A percentile compares a stretch with the other conserved stretches of the same genome.
Evolutionary conservation across 2,797 vertebrate genomes (phyloP).

Genomic region (Chaenodraco wilsoni): DNA sequence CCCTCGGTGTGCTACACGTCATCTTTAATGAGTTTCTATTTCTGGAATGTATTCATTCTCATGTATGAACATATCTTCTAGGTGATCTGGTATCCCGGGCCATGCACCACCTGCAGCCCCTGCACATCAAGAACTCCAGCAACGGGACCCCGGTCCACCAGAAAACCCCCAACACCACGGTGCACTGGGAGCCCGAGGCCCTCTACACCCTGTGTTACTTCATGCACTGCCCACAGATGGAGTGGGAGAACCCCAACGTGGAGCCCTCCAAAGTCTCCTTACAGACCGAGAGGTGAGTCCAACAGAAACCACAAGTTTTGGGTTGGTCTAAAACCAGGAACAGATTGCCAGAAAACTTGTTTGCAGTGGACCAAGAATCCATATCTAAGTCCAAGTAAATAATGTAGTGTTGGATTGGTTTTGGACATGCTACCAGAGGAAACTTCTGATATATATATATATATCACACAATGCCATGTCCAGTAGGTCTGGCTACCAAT

Average conservation of each 20-base stretch:
- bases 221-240: constrained; percentile 99
- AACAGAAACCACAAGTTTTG: background rate
- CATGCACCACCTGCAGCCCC: constrained; percentile 96
- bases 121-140: constrained; percentile 91
- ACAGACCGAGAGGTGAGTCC: constrained; percentile 93
- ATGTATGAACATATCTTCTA: constrained; percentile 60
- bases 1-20: background rate
- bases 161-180: constrained; percentile 77
- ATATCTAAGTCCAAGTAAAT: background rate
- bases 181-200: constrained; percentile 98
- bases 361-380: background rate
- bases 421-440: background rate
- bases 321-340: background rate
- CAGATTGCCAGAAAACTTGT: background rate
- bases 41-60: constrained; percentile 17
- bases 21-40: constrained; percentile 7
- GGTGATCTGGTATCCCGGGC: constrained; percentile 95
- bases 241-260: constrained; percentile 98
- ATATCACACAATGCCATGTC: too few relatives aligned
- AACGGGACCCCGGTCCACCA: constrained; percentile 93
- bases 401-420: background rate
- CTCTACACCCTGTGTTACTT: constrained; percentile 98
- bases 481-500: background rate
- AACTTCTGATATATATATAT: too few relatives aligned
- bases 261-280: constrained; percentile 95